Evolutionary conservation across 2,797 vertebrate genomes (phyloP).

Genomic region (Lepus townsendii): DNA sequence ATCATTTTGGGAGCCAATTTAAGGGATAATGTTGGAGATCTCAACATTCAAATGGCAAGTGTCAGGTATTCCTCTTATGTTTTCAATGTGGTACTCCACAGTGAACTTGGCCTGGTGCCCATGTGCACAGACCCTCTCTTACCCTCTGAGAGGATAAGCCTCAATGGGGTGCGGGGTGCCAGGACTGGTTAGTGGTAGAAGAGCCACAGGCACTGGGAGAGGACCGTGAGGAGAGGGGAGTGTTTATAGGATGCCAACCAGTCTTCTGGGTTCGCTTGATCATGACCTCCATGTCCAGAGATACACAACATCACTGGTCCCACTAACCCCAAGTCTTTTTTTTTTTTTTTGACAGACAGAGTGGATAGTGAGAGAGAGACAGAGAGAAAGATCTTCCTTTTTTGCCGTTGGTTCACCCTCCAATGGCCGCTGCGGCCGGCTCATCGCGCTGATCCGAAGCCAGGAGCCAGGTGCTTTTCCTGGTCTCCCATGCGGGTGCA

Average conservation of each 20-base stretch:
- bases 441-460: no score
- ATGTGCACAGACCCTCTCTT: fast-evolving
- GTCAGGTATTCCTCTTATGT: no score
- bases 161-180: no score
- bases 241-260: background rate
- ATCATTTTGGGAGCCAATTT: background rate
- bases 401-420: no score
- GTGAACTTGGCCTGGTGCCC: background rate
- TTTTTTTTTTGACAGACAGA: no score
- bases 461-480: no score
- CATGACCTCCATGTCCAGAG: background rate
- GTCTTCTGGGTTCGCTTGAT: background rate
- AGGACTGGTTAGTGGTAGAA: background rate
- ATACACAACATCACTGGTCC: background rate
- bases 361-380: no score
- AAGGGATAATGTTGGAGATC: background rate
- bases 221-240: fast-evolving
- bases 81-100: background rate
- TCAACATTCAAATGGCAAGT: background rate
- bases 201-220: background rate
- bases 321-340: background rate
- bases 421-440: no score
- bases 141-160: background rate
- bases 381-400: no score
- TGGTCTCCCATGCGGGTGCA: no score